Base-by-base conservation (phyloP, 2,888 invertebrate genomes). In the Punctoribates punctum region DNA sequence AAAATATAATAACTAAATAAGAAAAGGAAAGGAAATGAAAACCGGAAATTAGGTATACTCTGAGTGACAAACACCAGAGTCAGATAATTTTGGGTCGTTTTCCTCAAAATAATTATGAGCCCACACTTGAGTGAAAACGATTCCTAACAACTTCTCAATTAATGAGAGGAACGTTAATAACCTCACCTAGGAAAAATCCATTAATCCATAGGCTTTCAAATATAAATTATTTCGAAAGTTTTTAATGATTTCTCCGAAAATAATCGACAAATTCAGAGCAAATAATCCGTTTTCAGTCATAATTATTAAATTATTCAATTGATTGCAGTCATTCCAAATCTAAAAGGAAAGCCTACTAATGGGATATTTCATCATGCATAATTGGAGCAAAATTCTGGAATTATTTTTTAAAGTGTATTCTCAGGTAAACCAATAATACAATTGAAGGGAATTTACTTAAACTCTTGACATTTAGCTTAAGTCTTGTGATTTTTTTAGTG, bases 21-120 rank as follows among this genome's bases (percentile, higher is more conserved):
- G 67, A 67, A 67, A 38, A 38, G n/a, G 38, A 34, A 11, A 29
- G 67, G 67, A 67, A 67, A 67, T 67, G 67, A 20, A 67, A 67
- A 67, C n/a, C 67, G 67, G 67, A 67, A 38, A 67, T 67, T 67
- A 67, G 67, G 67, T 67, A 67, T 67, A 67, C 34, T 67, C 11
- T 25, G 25, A 27, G 27, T 27, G 8, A 13, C 17, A 60, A 25
- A 54, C 54, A 54, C 54, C 34, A 34, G 34, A 34, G 34, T 34
- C 34, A 34, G 34, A 34, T 34, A 34, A 34, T 34, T 34, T n/a
- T n/a, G n/a, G n/a, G 34, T 34, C 34, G 8, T n/a, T 20, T 54
- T 8, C 8, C 54, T n/a, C 54, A 11, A 17, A 20, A 54, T n/a
- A 54, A 17, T 17, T 17, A 8, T n/a, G n/a, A 54, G 8, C 20